Evolutionary conservation across 2,888 invertebrate genomes (phyloP).

Genomic region (Drosophila lutescens): DNA sequence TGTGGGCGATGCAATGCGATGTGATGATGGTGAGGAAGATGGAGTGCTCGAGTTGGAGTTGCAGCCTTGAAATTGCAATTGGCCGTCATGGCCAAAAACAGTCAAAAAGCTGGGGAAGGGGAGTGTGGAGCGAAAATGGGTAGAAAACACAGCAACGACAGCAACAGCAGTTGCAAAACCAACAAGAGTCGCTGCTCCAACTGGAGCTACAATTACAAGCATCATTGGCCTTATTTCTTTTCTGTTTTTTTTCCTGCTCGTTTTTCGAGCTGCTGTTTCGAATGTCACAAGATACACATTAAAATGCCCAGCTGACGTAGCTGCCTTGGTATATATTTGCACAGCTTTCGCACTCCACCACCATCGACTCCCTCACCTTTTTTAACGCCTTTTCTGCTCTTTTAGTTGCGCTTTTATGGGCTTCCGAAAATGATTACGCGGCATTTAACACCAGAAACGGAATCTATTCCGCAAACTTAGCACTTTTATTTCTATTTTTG

Average conservation of each 20-base stretch:
- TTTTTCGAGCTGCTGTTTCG: conserved; percentile 42
- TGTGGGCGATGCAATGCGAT: conserved; percentile 26
- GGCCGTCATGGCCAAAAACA: conserved; percentile 36
- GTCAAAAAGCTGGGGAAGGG: not conserved
- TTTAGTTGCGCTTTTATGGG: conserved; percentile 37
- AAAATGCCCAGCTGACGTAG: conserved; percentile 59
- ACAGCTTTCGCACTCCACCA: conserved; percentile 56
- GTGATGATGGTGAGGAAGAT: conserved; percentile 18
- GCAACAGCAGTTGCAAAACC: conserved; percentile 51
- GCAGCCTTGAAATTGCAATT: conserved; percentile 53
- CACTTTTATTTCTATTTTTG: conserved; percentile 61
- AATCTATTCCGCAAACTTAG: conserved; percentile 27
- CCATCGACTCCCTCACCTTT: conserved; percentile 5
- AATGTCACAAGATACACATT: conserved; percentile 33
- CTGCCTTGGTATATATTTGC: conserved; percentile 59
- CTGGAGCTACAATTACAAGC: conserved; percentile 72
- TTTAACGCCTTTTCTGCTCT: conserved; percentile 12
- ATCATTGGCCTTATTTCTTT: conserved; percentile 76
- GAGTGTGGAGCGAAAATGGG: not conserved
- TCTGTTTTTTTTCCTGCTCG: conserved; percentile 4
- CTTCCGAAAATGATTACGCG: conserved; percentile 79
- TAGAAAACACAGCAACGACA: conserved; percentile 25
- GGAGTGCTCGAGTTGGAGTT: conserved; percentile 13
- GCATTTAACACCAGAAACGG: conserved; percentile 53
- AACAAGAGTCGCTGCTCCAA: conserved; percentile 47